Evolutionary conservation across 2,888 invertebrate genomes (phyloP).

Genomic region (Hartigia nigra): DNA sequence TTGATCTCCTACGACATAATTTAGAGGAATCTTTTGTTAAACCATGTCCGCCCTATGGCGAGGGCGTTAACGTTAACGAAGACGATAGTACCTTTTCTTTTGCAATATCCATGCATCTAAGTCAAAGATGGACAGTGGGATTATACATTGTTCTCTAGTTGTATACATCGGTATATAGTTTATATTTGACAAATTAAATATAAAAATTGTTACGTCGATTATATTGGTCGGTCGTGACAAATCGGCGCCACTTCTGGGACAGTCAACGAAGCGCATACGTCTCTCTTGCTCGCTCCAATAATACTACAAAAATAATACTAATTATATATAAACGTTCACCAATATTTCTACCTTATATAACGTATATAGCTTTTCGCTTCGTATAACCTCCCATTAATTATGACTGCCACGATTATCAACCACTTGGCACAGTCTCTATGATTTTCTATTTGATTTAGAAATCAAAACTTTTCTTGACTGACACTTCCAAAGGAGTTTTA

Average conservation of each 20-base stretch:
- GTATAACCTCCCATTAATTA: neutral
- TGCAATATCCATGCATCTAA: conserved; percentile 2
- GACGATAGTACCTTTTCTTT: conserved; percentile 3
- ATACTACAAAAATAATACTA: neutral
- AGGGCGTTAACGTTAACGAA: neutral
- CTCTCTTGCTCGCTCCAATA: neutral
- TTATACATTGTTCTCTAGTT: conserved; percentile 28
- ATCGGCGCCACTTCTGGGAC: conserved; percentile 18
- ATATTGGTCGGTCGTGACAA: conserved; percentile 20
- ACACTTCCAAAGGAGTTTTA: neutral
- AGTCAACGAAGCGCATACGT: conserved; percentile 6
- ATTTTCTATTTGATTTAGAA: neutral
- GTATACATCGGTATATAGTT: conserved; percentile 33
- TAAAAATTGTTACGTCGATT: conserved; percentile 31
- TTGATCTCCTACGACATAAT: neutral
- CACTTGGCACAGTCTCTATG: neutral
- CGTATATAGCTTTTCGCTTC: neutral
- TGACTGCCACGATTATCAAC: neutral
- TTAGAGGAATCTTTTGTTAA: neutral
- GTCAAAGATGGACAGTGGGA: neutral
- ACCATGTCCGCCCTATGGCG: neutral
- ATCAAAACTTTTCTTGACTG: neutral
- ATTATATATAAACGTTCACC: neutral
- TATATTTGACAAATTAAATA: conserved; percentile 34
- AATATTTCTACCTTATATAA: neutral